A percentile compares a stretch with the other conserved stretches of the same genome.
These are phyloP conservation scores for Leucophenga varia DNA, from an alignment of 1,140 invertebrate genomes.

Conservation along the genomic window DNA sequence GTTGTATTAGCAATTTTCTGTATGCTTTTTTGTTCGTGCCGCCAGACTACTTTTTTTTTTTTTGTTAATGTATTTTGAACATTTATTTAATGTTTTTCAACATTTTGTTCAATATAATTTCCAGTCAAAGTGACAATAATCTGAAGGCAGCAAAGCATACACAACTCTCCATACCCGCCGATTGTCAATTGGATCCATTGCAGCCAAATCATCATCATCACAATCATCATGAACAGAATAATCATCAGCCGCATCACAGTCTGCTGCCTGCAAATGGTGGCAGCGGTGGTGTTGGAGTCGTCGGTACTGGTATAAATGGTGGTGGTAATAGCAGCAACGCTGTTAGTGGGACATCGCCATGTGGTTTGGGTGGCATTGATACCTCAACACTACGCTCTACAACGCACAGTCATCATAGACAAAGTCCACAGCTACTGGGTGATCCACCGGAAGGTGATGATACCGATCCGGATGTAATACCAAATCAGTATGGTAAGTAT, in stretches of 20 bases:
- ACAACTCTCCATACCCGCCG: slow-evolving; percentile 49
- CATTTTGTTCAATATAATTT: slow-evolving; percentile 30
- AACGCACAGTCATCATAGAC: slow-evolving; percentile 28
- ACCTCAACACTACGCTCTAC: slow-evolving; percentile 42
- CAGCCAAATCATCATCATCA: slow-evolving; percentile 34
- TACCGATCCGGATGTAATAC: slow-evolving; percentile 80
- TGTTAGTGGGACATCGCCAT: slow-evolving; percentile 27
- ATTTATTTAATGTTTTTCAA: slow-evolving; percentile 22
- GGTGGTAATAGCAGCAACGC: slow-evolving; percentile 18
- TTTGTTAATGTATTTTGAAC: background rate
- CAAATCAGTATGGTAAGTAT: slow-evolving; percentile 77
- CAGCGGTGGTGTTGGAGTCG: slow-evolving; percentile 3
- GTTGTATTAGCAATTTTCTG: background rate
- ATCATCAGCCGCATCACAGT: slow-evolving; percentile 48
- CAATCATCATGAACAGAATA: slow-evolving; percentile 34
- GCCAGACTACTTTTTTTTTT: background rate
- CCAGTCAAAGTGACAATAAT: slow-evolving; percentile 50
- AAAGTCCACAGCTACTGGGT: slow-evolving; percentile 49
- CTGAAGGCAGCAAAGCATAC: slow-evolving; percentile 55
- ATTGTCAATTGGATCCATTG: slow-evolving; percentile 54
- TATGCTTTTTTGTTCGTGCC: too few relatives aligned
- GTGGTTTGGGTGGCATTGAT: slow-evolving; percentile 24
- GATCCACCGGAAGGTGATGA: slow-evolving; percentile 63
- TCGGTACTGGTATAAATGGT: slow-evolving; percentile 23
- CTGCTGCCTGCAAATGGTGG: slow-evolving; percentile 41